Evolutionary conservation across 1,140 invertebrate species (phyloP).

Genomic region (Drosophila prosaltans): DNA sequence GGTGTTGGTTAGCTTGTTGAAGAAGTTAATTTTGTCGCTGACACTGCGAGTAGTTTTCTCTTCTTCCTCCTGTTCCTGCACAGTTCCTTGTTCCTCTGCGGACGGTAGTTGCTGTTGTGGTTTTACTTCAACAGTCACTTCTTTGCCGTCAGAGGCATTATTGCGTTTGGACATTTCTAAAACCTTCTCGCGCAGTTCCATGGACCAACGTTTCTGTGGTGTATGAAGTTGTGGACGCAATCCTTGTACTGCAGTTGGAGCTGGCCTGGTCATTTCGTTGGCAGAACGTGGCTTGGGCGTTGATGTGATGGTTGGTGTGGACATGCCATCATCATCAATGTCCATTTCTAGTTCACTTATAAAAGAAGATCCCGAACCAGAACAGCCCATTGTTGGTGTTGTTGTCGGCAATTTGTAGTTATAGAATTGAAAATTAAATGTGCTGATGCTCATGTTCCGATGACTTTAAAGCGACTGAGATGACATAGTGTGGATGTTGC

Average conservation of each 20-base stretch:
- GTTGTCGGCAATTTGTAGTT: slow-evolving; percentile 62
- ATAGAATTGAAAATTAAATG: slow-evolving; percentile 75
- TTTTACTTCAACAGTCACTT: neutral
- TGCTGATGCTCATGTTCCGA: slow-evolving; percentile 70
- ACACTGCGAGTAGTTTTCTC: slow-evolving; percentile 44
- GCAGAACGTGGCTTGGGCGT: slow-evolving; percentile 59
- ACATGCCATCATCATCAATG: slow-evolving; percentile 62
- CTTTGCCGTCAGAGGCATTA: slow-evolving; percentile 50
- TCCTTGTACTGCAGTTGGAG: slow-evolving; percentile 14
- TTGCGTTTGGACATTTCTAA: slow-evolving; percentile 74
- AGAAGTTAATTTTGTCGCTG: slow-evolving; percentile 76
- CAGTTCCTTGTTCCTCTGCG: neutral
- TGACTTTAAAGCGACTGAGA: slow-evolving; percentile 34
- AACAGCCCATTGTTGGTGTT: slow-evolving; percentile 20
- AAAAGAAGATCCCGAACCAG: slow-evolving; percentile 34
- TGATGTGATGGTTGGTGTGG: slow-evolving; percentile 46
- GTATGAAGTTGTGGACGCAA: slow-evolving; percentile 66
- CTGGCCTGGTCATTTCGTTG: slow-evolving; percentile 28
- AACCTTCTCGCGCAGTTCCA: slow-evolving; percentile 70
- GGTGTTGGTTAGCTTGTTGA: slow-evolving; percentile 75
- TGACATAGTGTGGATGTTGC: neutral
- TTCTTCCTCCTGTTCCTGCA: neutral
- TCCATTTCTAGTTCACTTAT: slow-evolving; percentile 76
- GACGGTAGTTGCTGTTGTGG: slow-evolving; percentile 22
- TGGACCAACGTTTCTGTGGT: slow-evolving; percentile 66